phyloP scores from a whole-genome alignment of 2,113 vertebrate species.

The Lophochroa leadbeateri region DNA sequence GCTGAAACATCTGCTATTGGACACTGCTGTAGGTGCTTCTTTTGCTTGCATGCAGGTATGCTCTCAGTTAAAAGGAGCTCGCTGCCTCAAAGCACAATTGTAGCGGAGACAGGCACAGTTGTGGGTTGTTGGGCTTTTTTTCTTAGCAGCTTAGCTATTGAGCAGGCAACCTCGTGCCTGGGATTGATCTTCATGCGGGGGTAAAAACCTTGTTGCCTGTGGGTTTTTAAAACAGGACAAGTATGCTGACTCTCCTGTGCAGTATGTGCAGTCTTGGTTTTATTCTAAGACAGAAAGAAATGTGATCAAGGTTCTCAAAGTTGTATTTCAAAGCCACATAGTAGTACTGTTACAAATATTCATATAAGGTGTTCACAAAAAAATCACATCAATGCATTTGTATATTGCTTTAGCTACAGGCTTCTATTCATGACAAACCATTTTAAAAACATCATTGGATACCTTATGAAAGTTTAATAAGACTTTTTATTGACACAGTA shows the following conservation, averaged over 20 bases:
- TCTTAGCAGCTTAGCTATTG: neutral
- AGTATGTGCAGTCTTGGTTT: neutral
- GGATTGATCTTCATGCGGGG: neutral
- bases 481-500: conserved; percentile 39
- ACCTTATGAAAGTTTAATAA: conserved; percentile 58
- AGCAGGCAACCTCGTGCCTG: neutral
- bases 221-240: neutral
- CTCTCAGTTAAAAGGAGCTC: neutral
- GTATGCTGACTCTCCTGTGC: neutral
- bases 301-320: neutral
- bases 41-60: neutral
- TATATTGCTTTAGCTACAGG: conserved; percentile 55
- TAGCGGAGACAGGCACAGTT: neutral
- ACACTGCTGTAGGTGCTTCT: neutral
- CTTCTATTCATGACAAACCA: conserved; percentile 39
- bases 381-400: conserved; percentile 17
- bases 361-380: neutral
- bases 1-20: neutral
- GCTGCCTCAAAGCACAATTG: fast-evolving
- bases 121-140: neutral
- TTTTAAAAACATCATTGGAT: conserved; percentile 46
- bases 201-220: fast-evolving
- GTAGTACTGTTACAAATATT: neutral
- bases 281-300: neutral
- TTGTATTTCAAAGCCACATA: neutral